These are phyloP conservation scores for Lerista edwardsae DNA, from an alignment of 2,797 vertebrate species.

Conservation along the genomic window DNA sequence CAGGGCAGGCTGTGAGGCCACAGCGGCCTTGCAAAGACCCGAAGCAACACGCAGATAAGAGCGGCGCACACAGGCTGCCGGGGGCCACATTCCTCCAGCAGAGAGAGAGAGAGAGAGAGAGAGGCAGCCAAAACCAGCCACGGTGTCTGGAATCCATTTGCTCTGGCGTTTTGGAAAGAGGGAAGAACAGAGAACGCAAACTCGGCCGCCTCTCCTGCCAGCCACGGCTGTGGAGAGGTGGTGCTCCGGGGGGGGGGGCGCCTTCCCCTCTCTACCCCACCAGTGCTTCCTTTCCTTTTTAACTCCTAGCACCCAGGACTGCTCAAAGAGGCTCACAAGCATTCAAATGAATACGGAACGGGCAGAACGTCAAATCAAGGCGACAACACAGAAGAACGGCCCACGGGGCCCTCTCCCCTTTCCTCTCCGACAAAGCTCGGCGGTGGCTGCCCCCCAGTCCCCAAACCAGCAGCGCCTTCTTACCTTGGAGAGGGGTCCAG, in stretches of 20 bases:
- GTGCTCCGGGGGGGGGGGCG: neutral
- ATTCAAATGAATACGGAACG: too few species aligned
- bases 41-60: slow-evolving; percentile 3
- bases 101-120: slow-evolving; percentile 33
- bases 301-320: too few species aligned
- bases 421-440: neutral
- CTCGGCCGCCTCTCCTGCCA: neutral
- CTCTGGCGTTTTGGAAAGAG: neutral
- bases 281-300: too few species aligned
- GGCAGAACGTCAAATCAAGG: too few species aligned
- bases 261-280: neutral
- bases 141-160: neutral
- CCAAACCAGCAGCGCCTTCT: slow-evolving; percentile 25
- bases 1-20: neutral
- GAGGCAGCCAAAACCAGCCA: slow-evolving; percentile 57
- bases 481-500: slow-evolving; percentile 89
- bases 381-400: too few species aligned
- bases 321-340: too few species aligned
- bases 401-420: too few species aligned
- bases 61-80: slow-evolving; percentile 12
- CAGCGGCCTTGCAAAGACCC: slow-evolving; percentile 15
- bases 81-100: slow-evolving; percentile 50
- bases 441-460: too few species aligned
- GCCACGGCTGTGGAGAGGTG: neutral
- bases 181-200: too few species aligned